Evolutionary conservation across 2,113 vertebrate genomes (phyloP).

Genomic region (Rissa tridactyla): DNA sequence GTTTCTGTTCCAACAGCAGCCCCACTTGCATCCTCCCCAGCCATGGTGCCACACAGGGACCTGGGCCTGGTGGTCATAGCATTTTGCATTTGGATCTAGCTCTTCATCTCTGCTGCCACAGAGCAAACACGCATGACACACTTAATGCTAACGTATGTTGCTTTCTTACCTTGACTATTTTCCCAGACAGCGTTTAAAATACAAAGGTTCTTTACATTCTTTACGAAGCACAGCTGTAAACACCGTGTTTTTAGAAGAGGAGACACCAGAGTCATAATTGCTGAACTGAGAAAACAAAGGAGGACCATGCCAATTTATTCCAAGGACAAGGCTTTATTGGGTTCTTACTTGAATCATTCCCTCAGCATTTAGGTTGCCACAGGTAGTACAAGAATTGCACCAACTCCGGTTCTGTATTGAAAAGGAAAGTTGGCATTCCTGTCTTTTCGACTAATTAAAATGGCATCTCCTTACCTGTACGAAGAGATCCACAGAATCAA

Average conservation of each 20-base stretch:
- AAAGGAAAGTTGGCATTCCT: neutral
- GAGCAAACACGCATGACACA: rapidly evolving
- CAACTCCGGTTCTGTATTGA: neutral
- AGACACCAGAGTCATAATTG: neutral
- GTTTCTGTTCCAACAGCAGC: neutral
- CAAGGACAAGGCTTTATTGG: neutral
- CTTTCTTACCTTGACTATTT: neutral
- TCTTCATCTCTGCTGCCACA: neutral
- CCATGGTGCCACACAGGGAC: too few species aligned
- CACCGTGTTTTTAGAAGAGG: neutral
- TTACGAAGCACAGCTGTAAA: neutral
- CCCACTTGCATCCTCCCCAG: neutral
- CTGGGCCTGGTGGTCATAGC: neutral
- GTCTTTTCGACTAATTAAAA: neutral
- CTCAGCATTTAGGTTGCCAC: neutral
- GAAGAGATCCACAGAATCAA: neutral
- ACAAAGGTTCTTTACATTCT: neutral
- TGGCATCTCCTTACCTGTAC: neutral
- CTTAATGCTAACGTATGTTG: neutral
- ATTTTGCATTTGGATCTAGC: neutral
- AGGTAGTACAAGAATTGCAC: neutral
- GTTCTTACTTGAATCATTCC: neutral
- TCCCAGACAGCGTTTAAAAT: neutral
- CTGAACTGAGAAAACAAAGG: neutral
- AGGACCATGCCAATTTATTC: neutral